Percentiles rank a stretch among this genome's conserved stretches.
Conservation (phyloP, 2,113 vertebrate genomes). For the Chitala chitala region DNA sequence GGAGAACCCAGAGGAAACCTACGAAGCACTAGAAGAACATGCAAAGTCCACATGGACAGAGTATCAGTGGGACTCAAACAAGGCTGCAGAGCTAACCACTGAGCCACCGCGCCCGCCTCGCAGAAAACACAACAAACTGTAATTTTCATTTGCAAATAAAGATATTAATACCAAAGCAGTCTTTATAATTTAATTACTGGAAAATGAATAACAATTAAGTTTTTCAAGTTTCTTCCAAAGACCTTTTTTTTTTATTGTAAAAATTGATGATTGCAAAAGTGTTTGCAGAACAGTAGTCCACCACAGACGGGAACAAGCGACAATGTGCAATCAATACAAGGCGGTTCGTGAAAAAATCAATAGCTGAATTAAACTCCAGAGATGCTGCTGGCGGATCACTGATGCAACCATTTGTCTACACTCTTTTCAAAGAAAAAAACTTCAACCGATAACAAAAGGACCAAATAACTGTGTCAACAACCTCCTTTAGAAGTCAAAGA, state of each 20-base stretch:
- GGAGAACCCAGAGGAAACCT: no score
- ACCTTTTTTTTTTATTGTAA: background rate
- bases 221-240: background rate
- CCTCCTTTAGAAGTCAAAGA: no score
- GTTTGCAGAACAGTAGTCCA: background rate
- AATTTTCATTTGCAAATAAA: background rate
- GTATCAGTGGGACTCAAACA: no score
- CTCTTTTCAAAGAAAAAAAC: constrained; percentile 21
- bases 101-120: no score
- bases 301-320: constrained; percentile 9
- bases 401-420: constrained; percentile 38
- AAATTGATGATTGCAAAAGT: background rate
- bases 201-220: background rate
- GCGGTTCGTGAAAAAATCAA: constrained; percentile 10
- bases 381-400: constrained; percentile 42
- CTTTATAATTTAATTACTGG: background rate
- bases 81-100: no score
- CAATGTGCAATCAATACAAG: constrained; percentile 23
- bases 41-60: no score
- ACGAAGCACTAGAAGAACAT: no score
- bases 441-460: constrained; percentile 50
- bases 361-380: constrained; percentile 16
- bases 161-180: background rate
- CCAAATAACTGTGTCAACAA: constrained; percentile 44
- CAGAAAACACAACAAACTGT: background rate